These are phyloP conservation scores for Ailurus styani DNA, from an alignment of 2,113 vertebrate species.

Conservation along the genomic window DNA sequence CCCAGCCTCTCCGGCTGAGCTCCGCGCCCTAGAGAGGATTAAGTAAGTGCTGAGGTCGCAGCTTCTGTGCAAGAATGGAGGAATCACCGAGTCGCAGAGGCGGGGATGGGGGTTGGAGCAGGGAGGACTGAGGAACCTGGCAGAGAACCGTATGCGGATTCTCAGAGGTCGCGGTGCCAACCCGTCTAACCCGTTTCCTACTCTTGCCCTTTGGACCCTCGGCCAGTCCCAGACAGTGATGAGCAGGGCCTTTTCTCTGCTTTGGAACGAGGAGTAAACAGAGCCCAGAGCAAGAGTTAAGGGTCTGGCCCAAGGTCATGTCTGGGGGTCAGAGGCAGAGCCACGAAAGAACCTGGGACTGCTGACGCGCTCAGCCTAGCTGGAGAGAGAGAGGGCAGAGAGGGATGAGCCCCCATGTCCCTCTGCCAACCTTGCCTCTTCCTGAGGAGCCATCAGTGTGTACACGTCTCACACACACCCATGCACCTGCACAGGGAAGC, in stretches of 20 bases:
- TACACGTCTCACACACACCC: neutral
- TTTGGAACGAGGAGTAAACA: neutral
- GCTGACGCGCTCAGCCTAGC: neutral
- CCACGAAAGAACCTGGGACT: neutral
- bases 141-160: neutral
- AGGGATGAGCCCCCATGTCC: neutral
- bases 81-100: conserved; percentile 21
- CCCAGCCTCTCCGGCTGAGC: conserved; percentile 42
- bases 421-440: neutral
- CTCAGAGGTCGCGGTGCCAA: neutral
- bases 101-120: conserved; percentile 11
- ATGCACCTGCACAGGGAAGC: neutral
- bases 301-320: conserved; percentile 66
- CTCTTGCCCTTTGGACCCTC: neutral
- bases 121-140: neutral
- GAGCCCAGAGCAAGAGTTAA: conserved; percentile 20
- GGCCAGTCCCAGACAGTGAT: neutral
- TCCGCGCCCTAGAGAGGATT: conserved; percentile 50
- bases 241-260: neutral
- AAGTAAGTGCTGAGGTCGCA: conserved; percentile 70
- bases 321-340: conserved; percentile 14
- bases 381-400: neutral
- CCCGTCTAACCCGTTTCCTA: neutral
- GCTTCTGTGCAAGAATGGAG: conserved; percentile 32
- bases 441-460: neutral